phyloP scores from a whole-genome alignment of 2,888 invertebrate species.

The Bugula neritina region DNA sequence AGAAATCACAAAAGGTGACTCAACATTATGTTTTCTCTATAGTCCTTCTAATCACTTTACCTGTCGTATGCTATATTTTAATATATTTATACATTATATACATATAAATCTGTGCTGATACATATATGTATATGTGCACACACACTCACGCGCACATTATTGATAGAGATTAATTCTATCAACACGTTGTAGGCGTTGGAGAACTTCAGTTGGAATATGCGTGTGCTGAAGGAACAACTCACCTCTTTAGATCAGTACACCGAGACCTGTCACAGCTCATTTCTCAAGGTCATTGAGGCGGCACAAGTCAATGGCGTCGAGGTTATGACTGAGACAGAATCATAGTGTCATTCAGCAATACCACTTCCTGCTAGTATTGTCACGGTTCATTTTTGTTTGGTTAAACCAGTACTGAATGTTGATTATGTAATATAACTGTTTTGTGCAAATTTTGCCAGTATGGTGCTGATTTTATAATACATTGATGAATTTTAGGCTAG shows the following conservation, averaged over 20 bases:
- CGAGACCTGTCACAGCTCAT: conserved; percentile 15
- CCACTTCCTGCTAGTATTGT: background rate
- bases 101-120: no score
- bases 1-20: conserved; percentile 13
- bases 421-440: no score
- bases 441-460: background rate
- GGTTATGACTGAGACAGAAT: background rate
- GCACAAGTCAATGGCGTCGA: background rate
- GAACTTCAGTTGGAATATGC: conserved; percentile 59
- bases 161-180: no score
- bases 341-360: no score
- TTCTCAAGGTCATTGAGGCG: conserved; percentile 16
- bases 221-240: conserved; percentile 57
- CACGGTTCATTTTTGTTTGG: background rate
- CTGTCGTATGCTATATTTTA: no score
- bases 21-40: background rate
- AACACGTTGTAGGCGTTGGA: conserved; percentile 58
- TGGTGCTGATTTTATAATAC: background rate
- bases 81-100: no score
- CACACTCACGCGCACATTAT: no score
- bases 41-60: no score
- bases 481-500: no score
- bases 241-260: conserved; percentile 14
- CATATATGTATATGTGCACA: no score
- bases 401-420: no score